A percentile compares a stretch with the other conserved stretches of the same genome.
Conservation (phyloP, 2,113 vertebrate genomes). For the Neolamprologus ventralis region DNA sequence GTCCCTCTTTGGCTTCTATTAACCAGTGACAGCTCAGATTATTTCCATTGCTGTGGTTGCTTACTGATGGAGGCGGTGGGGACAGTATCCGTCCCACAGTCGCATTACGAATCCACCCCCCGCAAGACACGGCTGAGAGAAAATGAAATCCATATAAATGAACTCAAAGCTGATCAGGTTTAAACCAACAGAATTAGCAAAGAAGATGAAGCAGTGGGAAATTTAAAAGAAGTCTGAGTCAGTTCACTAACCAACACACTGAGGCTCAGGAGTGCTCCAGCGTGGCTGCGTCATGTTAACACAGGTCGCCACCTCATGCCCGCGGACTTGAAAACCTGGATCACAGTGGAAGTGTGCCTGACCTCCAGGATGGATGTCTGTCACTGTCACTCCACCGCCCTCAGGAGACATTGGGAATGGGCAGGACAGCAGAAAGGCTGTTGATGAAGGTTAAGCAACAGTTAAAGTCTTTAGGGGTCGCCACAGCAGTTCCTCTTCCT, state of each 20-base stretch:
- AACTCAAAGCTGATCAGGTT: background rate
- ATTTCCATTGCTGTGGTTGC: constrained; percentile 79
- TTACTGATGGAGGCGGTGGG: constrained; percentile 67
- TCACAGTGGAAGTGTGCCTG: constrained; percentile 86
- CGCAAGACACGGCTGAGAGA: constrained; percentile 77
- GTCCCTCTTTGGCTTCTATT: constrained; percentile 84
- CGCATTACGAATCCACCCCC: constrained; percentile 83
- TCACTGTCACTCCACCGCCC: constrained; percentile 83
- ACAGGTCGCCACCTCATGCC: constrained; percentile 80
- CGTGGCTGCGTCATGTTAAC: constrained; percentile 82
- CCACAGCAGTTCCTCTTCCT: background rate
- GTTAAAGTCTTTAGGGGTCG: background rate
- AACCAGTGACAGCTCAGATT: constrained; percentile 92
- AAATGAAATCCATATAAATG: background rate
- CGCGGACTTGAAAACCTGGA: constrained; percentile 82
- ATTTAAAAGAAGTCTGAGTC: background rate
- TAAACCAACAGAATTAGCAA: background rate
- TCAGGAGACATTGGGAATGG: constrained; percentile 79
- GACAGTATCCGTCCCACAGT: constrained; percentile 84
- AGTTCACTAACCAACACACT: constrained; percentile 64
- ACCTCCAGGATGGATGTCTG: constrained; percentile 86
- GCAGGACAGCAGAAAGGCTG: constrained; percentile 86
- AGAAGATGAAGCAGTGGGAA: background rate
- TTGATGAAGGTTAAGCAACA: background rate
- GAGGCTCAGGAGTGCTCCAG: constrained; percentile 79